These are phyloP conservation scores for Tetrao urogallus DNA, from an alignment of 2,113 vertebrate genomes.

Conservation along the genomic window DNA sequence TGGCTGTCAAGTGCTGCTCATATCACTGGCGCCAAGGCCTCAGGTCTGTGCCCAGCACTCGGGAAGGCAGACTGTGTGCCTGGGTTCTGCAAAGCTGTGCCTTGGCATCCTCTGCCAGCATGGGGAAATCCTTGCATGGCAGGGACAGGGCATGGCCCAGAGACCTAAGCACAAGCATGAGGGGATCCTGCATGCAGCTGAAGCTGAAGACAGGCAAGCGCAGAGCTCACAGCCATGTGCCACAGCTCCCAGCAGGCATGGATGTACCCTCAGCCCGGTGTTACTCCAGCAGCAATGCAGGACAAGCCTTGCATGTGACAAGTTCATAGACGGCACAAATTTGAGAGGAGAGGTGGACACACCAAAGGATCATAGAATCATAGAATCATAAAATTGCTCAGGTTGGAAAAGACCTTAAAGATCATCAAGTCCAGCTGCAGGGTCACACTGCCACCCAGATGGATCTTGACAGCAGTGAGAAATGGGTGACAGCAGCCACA, in stretches of 20 bases:
- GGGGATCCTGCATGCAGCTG: background rate
- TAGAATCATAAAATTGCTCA: no score
- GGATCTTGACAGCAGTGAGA: background rate
- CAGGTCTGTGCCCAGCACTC: background rate
- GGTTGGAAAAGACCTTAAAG: no score
- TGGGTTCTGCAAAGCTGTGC: background rate
- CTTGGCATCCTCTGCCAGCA: background rate
- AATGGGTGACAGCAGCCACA: no score
- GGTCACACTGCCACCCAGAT: background rate
- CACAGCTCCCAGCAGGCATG: background rate
- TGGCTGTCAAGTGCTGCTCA: rapidly evolving
- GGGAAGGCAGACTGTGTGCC: rapidly evolving
- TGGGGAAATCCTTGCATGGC: background rate
- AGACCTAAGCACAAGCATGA: background rate
- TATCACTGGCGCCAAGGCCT: background rate
- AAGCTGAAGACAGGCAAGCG: background rate
- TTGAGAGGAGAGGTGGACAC: background rate
- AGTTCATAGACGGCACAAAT: background rate
- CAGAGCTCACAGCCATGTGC: rapidly evolving
- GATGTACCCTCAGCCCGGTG: background rate
- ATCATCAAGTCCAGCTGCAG: background rate
- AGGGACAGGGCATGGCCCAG: background rate
- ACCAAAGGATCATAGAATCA: background rate
- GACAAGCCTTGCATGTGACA: background rate
- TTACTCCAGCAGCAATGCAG: background rate